A percentile compares a stretch with the other conserved stretches of the same genome.
Conservation (phyloP, 2,797 vertebrate genomes). For the Amazonetta brasiliensis region DNA sequence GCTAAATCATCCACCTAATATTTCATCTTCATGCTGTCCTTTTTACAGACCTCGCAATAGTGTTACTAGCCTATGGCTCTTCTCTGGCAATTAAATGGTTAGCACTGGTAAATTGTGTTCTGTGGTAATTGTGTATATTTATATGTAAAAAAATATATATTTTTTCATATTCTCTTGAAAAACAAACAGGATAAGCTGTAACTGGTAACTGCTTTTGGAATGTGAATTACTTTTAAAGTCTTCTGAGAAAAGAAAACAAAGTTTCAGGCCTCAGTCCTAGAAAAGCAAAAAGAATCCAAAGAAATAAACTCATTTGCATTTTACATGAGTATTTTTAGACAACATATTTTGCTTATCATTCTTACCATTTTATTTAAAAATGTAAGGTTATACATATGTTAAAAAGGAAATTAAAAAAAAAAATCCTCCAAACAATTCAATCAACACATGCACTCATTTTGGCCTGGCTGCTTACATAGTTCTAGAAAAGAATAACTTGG, state of each 20-base stretch:
- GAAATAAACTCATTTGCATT: not conserved
- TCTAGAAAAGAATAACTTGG: not conserved
- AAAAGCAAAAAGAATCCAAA: not conserved
- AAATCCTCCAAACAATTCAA: not conserved
- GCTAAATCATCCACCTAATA: not conserved
- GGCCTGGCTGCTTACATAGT: not conserved
- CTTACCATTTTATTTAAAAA: not conserved
- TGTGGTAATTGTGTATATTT: not conserved
- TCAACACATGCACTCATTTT: not conserved
- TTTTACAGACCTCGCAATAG: not conserved
- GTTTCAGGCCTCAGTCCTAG: not conserved
- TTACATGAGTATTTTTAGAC: not conserved
- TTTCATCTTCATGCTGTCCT: not conserved
- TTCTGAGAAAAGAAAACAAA: conserved; percentile 11
- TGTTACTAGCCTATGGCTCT: not conserved
- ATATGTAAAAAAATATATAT: not conserved
- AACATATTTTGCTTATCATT: not conserved
- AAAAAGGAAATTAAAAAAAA: not conserved
- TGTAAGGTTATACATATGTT: not conserved
- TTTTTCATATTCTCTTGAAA: conserved; percentile 1
- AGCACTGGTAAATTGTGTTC: not conserved
- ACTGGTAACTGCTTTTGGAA: conserved; percentile 17
- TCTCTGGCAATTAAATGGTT: not conserved
- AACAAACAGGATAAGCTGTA: not conserved
- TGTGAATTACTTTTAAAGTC: not conserved